Base-by-base conservation (phyloP, 1,140 invertebrate species). In the Eriosoma lanigerum region DNA sequence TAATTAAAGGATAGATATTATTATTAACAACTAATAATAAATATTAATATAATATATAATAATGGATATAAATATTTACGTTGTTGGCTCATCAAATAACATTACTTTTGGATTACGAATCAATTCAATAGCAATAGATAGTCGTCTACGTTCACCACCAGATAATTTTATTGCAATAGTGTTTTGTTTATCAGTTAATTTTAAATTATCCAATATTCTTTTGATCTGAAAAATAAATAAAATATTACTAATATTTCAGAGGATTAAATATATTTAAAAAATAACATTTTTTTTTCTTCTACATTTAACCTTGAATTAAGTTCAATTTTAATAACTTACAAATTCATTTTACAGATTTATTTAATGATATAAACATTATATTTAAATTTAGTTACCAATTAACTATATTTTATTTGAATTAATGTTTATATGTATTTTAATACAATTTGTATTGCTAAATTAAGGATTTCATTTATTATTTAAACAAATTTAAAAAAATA, bases 81-180 rank as follows among this genome's bases (percentile, higher is more conserved):
- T 96, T 8, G 95, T 97, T 58, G 95, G 95, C 85, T 97, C 96
- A 85, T 97, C 96, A 83, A 97, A 92, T 86, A 96, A 96, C 88
- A 97, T 91, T 12, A 97, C 89, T 6, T 94, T 93, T 10, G 95
- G 95, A 86, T 97, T 95, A 84, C 92, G 94, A 70, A 96, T 87
- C 81, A 94, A 85, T 85, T 94, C 92, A 52, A 96, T 87, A n/a
- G 94, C 95, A 73, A 97, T 95, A 4, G 93, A 92, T 4, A 97
- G 87, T 83, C 95, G 88, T 86, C 96, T 95, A 83, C 91, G 90
- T 86, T 97, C 93, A 4, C 96, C 96, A 44, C 95, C 95, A 4
- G 94, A 96, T 8, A 97, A 87, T 81, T 91, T 89, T n/a, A 86
- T 86, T 1, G 91, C 91, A 54, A 90, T 86, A 0, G 93, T 93